A percentile compares a stretch with the other conserved stretches of the same genome.
Conservation (phyloP, 2,113 vertebrate species). For the Cephalopholis sonnerati region DNA sequence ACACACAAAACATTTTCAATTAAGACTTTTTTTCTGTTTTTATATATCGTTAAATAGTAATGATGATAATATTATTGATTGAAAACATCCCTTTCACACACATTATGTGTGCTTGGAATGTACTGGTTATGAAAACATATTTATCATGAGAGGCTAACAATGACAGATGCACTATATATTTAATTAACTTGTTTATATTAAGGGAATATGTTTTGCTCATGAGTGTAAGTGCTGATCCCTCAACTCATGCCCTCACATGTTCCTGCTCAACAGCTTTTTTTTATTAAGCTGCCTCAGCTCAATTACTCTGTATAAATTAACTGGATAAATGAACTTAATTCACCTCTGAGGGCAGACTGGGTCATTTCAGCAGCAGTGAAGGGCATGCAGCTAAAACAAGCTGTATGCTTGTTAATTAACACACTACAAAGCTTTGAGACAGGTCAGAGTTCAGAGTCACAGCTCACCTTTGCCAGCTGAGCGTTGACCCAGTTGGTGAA, state of each 20-base stretch:
- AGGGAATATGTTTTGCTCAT: neutral
- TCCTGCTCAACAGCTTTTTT: neutral
- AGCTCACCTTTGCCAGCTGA: slow-evolving; percentile 92
- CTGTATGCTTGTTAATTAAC: neutral
- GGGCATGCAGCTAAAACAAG: neutral
- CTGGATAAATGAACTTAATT: neutral
- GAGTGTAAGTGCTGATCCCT: neutral
- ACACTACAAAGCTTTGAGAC: neutral
- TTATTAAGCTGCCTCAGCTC: neutral
- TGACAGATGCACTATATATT: neutral
- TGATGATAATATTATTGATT: neutral
- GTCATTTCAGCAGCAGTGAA: neutral
- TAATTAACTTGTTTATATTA: neutral
- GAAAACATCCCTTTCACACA: neutral
- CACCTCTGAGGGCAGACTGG: too few relatives aligned
- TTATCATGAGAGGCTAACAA: neutral
- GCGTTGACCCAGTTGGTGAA: slow-evolving; percentile 98
- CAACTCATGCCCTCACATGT: slow-evolving; percentile 12
- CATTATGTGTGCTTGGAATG: too few relatives aligned
- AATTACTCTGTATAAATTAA: neutral
- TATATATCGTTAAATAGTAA: too few relatives aligned
- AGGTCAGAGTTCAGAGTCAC: slow-evolving; percentile 1
- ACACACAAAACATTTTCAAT: neutral
- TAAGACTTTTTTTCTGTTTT: neutral
- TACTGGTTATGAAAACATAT: neutral